These are phyloP conservation scores for Gallinago media DNA, from an alignment of 2,113 vertebrate genomes.

Conservation along the genomic window DNA sequence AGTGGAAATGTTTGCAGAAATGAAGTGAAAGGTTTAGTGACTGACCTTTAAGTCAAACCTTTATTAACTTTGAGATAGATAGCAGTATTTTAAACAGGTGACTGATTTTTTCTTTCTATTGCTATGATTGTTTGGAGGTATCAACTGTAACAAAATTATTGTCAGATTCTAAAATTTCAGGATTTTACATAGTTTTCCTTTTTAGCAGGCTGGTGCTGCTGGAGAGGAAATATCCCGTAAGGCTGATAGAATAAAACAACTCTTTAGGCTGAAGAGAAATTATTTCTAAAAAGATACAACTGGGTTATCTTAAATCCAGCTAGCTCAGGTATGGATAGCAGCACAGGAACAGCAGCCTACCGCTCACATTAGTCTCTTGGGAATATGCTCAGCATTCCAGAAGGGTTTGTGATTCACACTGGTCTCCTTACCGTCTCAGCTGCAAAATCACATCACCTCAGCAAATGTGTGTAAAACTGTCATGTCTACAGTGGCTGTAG, in stretches of 20 bases:
- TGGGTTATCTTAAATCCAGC: not conserved
- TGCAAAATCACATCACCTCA: not conserved
- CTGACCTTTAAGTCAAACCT: not conserved
- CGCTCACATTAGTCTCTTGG: not conserved
- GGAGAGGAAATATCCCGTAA: not conserved
- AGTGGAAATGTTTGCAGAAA: not conserved
- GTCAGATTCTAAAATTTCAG: not conserved
- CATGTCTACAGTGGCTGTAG: accelerated
- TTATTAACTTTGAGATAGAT: not conserved
- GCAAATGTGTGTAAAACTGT: not conserved
- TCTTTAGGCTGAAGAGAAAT: not conserved
- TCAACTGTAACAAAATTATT: not conserved
- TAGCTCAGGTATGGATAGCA: not conserved
- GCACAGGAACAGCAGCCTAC: not conserved
- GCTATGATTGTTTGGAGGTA: accelerated
- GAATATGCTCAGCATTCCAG: not conserved
- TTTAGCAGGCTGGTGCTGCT: not conserved
- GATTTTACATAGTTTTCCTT: not conserved
- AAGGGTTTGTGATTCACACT: not conserved
- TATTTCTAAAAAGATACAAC: not conserved
- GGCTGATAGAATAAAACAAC: not conserved
- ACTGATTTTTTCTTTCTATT: not conserved
- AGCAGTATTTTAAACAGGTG: not conserved
- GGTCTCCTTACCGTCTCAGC: not conserved
- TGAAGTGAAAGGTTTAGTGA: not conserved